phyloP scores from a whole-genome alignment of 1,140 invertebrate genomes.

The Pogonomyrmex californicus region DNA sequence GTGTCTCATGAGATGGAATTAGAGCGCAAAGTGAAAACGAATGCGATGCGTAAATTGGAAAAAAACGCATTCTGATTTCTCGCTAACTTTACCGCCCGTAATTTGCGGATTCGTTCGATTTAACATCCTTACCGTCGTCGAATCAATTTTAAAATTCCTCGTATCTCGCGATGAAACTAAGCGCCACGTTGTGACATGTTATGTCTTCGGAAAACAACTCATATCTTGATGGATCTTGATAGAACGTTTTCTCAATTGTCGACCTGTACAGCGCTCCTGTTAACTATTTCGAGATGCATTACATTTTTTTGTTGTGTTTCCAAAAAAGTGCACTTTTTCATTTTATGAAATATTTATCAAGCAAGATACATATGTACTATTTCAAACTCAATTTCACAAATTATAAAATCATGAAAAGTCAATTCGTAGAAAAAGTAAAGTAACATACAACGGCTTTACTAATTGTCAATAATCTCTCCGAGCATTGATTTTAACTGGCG shows the following conservation, averaged over 20 bases:
- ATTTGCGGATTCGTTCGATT: constrained; percentile 29
- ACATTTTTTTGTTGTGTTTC: constrained; percentile 60
- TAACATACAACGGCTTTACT: constrained; percentile 22
- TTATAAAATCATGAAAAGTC: constrained; percentile 6
- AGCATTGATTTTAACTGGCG: constrained; percentile 32
- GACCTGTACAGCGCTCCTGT: constrained; percentile 70
- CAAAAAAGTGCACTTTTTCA: constrained; percentile 51
- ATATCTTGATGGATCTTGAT: constrained; percentile 27
- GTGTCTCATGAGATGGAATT: constrained; percentile 69
- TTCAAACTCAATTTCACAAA: constrained; percentile 16
- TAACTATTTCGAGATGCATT: constrained; percentile 55
- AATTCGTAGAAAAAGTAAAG: constrained; percentile 21
- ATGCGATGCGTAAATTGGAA: constrained; percentile 63
- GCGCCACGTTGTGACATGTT: constrained; percentile 30
- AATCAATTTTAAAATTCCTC: constrained; percentile 43
- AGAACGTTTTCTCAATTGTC: constrained; percentile 58
- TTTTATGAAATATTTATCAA: constrained; percentile 37
- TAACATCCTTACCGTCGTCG: constrained; percentile 8
- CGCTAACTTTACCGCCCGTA: background rate
- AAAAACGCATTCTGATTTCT: constrained; percentile 68
- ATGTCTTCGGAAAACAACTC: constrained; percentile 1
- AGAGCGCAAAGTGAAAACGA: constrained; percentile 50
- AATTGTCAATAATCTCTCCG: constrained; percentile 3
- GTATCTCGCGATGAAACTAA: constrained; percentile 31
- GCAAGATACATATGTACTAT: constrained; percentile 3